Evolutionary conservation across 2,113 vertebrate genomes (phyloP).

Genomic region (Ornithorhynchus anatinus): DNA sequence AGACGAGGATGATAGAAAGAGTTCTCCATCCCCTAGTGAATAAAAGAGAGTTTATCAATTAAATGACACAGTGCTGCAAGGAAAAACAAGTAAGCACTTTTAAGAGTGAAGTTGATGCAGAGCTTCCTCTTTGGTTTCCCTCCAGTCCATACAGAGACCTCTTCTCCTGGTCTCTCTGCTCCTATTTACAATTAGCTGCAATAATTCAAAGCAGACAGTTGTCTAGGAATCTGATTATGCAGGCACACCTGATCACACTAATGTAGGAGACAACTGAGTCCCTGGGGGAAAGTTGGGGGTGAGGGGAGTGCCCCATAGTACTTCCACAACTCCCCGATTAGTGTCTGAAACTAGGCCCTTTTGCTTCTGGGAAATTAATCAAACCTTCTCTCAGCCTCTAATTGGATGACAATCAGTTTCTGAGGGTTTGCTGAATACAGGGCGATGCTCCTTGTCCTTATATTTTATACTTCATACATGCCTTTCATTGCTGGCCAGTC

Average conservation of each 20-base stretch:
- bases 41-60: not conserved
- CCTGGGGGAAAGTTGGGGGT: too few relatives aligned
- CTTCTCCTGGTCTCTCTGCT: not conserved
- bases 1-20: too few relatives aligned
- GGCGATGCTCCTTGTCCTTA: slow-evolving; percentile 41
- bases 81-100: not conserved
- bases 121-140: not conserved
- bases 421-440: slow-evolving; percentile 51
- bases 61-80: not conserved
- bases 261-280: slow-evolving; percentile 57
- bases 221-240: slow-evolving; percentile 55
- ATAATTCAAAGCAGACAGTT: slow-evolving; percentile 62
- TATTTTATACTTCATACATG: slow-evolving; percentile 46
- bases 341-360: slow-evolving; percentile 63
- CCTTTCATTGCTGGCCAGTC: slow-evolving; percentile 53
- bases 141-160: not conserved
- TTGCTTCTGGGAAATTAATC: slow-evolving; percentile 74
- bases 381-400: slow-evolving; percentile 67
- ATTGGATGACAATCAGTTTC: slow-evolving; percentile 77
- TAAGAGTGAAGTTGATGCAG: not conserved
- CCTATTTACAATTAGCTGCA: slow-evolving; percentile 61
- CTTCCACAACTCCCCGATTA: slow-evolving; percentile 67
- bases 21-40: not conserved
- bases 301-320: slow-evolving; percentile 8
- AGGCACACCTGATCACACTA: slow-evolving; percentile 56